Evolutionary conservation across 2,113 vertebrate species (phyloP).

Genomic region (Ovis canadensis): DNA sequence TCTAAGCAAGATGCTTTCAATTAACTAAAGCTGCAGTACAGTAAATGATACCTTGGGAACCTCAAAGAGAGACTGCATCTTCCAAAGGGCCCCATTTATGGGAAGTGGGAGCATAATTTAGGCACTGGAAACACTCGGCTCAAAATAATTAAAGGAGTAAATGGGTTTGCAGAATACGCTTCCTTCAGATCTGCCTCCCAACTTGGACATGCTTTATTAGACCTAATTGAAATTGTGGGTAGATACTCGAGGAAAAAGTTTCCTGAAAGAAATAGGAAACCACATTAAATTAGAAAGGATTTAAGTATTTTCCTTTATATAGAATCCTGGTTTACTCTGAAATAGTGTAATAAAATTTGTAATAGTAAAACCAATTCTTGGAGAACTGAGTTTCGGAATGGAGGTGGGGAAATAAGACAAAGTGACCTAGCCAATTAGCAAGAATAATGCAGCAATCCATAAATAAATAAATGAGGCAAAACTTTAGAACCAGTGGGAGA

Average conservation of each 20-base stretch:
- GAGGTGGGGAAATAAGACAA: background rate
- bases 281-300: background rate
- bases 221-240: background rate
- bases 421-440: conserved; percentile 32
- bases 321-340: conserved; percentile 10
- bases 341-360: conserved; percentile 24
- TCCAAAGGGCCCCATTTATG: background rate
- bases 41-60: background rate
- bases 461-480: background rate
- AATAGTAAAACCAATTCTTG: conserved; percentile 61
- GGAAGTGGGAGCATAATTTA: background rate
- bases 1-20: background rate
- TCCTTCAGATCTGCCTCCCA: background rate
- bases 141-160: background rate
- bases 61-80: background rate
- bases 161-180: background rate
- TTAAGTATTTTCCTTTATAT: background rate
- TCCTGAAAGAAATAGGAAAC: background rate
- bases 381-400: background rate
- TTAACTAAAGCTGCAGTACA: background rate
- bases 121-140: background rate
- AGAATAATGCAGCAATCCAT: background rate
- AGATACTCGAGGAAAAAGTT: background rate
- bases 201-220: background rate
- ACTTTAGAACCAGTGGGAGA: background rate